These are phyloP conservation scores for Ptiloglossa arizonensis DNA, from an alignment of 1,140 invertebrate species.

Conservation along the genomic window DNA sequence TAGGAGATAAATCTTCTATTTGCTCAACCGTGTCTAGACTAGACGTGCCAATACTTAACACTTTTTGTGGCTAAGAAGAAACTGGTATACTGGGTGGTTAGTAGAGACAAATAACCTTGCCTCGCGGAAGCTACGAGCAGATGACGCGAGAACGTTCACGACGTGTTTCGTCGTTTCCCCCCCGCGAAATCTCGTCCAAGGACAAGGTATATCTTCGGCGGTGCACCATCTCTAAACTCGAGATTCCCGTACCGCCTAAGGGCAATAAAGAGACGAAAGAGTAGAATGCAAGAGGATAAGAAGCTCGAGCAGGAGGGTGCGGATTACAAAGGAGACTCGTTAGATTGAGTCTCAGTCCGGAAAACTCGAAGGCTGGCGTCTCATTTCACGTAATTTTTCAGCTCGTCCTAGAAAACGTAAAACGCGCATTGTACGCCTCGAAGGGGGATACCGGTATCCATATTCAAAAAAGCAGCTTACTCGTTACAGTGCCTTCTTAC, in stretches of 20 bases:
- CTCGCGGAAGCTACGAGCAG: not conserved
- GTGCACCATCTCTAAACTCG: not conserved
- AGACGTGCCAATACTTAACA: no score
- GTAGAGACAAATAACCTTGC: not conserved
- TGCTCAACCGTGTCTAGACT: no score
- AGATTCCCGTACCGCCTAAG: constrained; percentile 8
- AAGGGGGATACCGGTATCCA: not conserved
- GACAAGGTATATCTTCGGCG: not conserved
- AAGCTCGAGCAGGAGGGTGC: not conserved
- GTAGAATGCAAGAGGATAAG: constrained; percentile 28
- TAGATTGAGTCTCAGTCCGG: constrained; percentile 35
- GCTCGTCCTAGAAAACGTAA: not conserved
- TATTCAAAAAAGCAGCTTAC: not conserved
- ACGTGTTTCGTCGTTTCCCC: not conserved
- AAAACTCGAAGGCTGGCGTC: not conserved
- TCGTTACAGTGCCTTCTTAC: not conserved
- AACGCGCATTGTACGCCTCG: not conserved
- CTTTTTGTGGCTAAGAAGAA: no score
- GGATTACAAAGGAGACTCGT: constrained; percentile 32
- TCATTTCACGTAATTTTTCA: constrained; percentile 27
- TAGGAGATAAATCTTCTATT: no score
- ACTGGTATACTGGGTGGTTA: no score
- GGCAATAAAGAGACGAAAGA: constrained; percentile 26
- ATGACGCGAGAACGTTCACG: not conserved
- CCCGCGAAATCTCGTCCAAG: not conserved